A percentile compares a stretch with the other conserved stretches of the same genome.
Conservation (phyloP, 53 echinoderm and acorn worm genomes). For the Holothuria leucospilota region DNA sequence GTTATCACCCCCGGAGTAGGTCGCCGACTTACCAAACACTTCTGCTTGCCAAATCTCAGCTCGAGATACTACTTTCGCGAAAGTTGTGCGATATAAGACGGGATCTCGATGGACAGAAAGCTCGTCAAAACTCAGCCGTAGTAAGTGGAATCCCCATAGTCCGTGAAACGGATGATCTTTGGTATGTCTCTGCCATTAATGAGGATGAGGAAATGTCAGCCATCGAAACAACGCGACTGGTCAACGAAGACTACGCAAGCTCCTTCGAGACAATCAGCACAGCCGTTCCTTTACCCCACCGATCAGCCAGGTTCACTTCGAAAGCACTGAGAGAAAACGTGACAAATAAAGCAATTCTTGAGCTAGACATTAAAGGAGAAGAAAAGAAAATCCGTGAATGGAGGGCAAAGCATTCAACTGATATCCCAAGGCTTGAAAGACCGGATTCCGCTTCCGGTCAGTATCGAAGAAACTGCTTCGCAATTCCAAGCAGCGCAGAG, state of each 20-base stretch:
- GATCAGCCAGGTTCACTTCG: constrained; percentile 60
- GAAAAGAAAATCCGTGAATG: constrained; percentile 1
- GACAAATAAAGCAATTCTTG: constrained; percentile 59
- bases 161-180: constrained; percentile 48
- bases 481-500: neutral
- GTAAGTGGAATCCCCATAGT: constrained; percentile 46
- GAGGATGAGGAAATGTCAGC: constrained; percentile 64
- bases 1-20: constrained; percentile 70
- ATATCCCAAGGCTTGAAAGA: constrained; percentile 26
- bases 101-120: constrained; percentile 73
- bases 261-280: constrained; percentile 65
- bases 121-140: constrained; percentile 75
- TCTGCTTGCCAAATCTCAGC: constrained; percentile 63
- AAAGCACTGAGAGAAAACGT: constrained; percentile 68
- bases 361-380: constrained; percentile 51
- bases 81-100: constrained; percentile 57
- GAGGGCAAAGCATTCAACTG: neutral
- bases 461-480: neutral
- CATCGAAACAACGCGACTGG: constrained; percentile 58
- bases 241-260: constrained; percentile 56
- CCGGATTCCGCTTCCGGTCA: constrained; percentile 19
- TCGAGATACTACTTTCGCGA: constrained; percentile 59
- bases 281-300: constrained; percentile 35
- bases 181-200: constrained; percentile 50
- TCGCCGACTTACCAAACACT: constrained; percentile 79